These are phyloP conservation scores for Lordiphosa collinella DNA, from an alignment of 1,140 invertebrate genomes.

Conservation along the genomic window DNA sequence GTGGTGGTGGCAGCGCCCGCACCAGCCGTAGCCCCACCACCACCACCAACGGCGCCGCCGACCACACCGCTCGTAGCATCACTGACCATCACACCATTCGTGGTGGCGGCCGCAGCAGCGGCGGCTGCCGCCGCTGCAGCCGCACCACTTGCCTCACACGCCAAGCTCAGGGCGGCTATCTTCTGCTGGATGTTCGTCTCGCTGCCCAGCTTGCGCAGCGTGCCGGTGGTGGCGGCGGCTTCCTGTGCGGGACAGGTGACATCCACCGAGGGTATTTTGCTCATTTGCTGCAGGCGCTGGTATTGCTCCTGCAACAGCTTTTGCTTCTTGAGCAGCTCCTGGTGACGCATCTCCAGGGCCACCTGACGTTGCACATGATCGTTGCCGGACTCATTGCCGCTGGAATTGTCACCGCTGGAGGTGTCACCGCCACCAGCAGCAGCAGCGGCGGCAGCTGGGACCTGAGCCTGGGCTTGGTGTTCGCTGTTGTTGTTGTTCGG, in stretches of 20 bases:
- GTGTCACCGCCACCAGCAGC: conserved; percentile 32
- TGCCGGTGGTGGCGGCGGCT: conserved; percentile 75
- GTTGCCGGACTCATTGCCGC: conserved; percentile 86
- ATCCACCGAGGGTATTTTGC: conserved; percentile 85
- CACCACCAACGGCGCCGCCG: conserved; percentile 42
- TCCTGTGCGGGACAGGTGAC: conserved; percentile 79
- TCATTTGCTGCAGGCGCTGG: conserved; percentile 90
- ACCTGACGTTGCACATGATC: conserved; percentile 84
- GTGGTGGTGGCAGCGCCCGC: conserved; percentile 42
- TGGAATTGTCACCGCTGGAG: conserved; percentile 72
- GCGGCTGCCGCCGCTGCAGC: conserved; percentile 83
- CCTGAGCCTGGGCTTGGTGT: conserved; percentile 11
- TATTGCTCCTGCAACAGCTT: conserved; percentile 93
- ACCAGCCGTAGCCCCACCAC: conserved; percentile 23
- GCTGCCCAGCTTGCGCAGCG: conserved; percentile 91
- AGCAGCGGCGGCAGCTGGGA: conserved; percentile 39
- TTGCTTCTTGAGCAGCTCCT: conserved; percentile 91
- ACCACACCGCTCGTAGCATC: conserved; percentile 72
- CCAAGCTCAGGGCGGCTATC: conserved; percentile 82
- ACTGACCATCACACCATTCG: conserved; percentile 63
- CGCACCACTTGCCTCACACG: conserved; percentile 74
- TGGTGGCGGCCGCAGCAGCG: conserved; percentile 30
- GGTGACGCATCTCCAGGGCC: conserved; percentile 89
- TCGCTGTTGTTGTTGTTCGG: conserved; percentile 80
- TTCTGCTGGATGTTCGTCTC: conserved; percentile 93